phyloP scores from a whole-genome alignment of 2,888 invertebrate genomes.

The Nineta flava region DNA sequence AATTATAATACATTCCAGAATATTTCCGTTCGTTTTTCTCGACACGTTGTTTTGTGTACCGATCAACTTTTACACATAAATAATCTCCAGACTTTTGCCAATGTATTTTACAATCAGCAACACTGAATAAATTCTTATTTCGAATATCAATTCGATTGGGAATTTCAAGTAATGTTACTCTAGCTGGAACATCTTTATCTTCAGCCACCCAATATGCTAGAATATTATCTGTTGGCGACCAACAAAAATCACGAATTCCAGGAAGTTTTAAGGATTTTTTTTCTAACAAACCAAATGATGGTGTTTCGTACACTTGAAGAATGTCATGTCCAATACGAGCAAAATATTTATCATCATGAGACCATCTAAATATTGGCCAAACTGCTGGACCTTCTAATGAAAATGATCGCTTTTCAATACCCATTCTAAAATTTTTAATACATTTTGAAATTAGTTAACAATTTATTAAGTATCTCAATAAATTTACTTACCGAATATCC shows the following conservation, averaged over 20 bases:
- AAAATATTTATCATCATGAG: slow-evolving; percentile 87
- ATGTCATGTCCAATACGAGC: slow-evolving; percentile 72
- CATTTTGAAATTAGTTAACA: neutral
- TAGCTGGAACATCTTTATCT: slow-evolving; percentile 88
- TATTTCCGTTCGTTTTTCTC: slow-evolving; percentile 90
- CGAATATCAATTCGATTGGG: slow-evolving; percentile 79
- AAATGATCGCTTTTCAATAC: slow-evolving; percentile 83
- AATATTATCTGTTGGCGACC: slow-evolving; percentile 95
- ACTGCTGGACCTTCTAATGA: slow-evolving; percentile 65
- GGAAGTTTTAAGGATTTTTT: slow-evolving; percentile 87
- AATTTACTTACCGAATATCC: slow-evolving; percentile 61
- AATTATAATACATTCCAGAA: slow-evolving; percentile 93
- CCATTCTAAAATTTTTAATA: slow-evolving; percentile 41
- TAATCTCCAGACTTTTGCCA: slow-evolving; percentile 99
- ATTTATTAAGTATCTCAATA: neutral
- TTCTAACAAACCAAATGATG: slow-evolving; percentile 84
- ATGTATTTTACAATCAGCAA: slow-evolving; percentile 95
- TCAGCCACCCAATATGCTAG: slow-evolving; percentile 98
- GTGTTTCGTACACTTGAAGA: slow-evolving; percentile 91
- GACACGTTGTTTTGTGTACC: slow-evolving; percentile 79
- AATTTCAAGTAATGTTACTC: slow-evolving; percentile 83
- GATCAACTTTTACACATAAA: slow-evolving; percentile 87
- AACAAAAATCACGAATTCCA: slow-evolving; percentile 86
- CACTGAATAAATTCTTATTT: slow-evolving; percentile 92
- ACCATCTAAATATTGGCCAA: slow-evolving; percentile 97